phyloP scores from a whole-genome alignment of 2,113 vertebrate genomes.

The Ceyx margarethae region DNA sequence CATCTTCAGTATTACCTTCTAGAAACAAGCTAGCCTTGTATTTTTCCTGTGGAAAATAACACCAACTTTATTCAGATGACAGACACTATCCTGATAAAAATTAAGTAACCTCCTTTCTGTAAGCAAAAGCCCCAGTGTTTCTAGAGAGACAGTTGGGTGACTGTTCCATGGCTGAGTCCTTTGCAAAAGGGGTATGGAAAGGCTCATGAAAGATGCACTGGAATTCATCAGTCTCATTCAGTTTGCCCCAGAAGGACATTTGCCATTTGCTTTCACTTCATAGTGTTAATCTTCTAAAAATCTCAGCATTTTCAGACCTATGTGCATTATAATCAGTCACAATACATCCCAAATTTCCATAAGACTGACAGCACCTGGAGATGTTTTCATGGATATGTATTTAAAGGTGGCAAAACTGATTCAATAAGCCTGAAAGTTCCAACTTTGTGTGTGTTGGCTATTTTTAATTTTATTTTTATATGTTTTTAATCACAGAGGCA shows the following conservation, averaged over 20 bases:
- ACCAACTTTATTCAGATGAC: not conserved
- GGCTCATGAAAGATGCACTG: not conserved
- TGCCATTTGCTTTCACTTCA: not conserved
- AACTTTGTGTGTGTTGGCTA: not conserved
- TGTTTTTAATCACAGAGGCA: not conserved
- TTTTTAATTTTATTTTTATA: not conserved
- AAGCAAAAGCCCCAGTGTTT: not conserved
- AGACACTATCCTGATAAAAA: not conserved
- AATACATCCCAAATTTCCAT: not conserved
- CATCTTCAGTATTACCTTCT: not conserved
- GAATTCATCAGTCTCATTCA: not conserved
- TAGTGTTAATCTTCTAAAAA: not conserved
- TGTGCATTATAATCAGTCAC: not conserved
- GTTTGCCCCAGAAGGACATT: not conserved
- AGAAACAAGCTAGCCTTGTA: not conserved
- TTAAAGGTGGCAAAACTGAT: slow-evolving; percentile 25
- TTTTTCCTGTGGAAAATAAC: not conserved
- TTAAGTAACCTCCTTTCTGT: not conserved
- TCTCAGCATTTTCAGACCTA: not conserved
- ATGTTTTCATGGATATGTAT: slow-evolving; percentile 26
- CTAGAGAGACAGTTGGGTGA: not conserved
- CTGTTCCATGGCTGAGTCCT: not conserved
- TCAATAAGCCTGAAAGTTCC: not conserved
- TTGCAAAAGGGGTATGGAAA: not conserved
- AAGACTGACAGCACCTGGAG: not conserved